Evolutionary conservation across 1,140 invertebrate genomes (phyloP).

Genomic region (Euwallacea fornicatus): DNA sequence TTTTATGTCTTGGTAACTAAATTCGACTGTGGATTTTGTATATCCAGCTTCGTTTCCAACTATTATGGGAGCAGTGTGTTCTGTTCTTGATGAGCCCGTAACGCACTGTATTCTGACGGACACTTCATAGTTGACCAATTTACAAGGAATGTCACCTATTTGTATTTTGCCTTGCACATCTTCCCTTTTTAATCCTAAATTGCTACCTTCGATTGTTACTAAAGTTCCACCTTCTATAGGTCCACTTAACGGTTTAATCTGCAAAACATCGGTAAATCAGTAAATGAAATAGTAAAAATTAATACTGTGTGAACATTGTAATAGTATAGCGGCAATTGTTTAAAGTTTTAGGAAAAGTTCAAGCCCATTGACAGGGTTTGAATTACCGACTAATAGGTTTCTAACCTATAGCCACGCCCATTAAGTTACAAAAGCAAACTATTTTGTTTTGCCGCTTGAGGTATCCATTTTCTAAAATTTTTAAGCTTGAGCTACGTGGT

Average conservation of each 20-base stretch:
- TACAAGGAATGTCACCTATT: constrained; percentile 88
- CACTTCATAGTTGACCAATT: constrained; percentile 85
- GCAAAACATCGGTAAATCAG: constrained; percentile 20
- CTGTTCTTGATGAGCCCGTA: constrained; percentile 75
- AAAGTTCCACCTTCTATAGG: constrained; percentile 95
- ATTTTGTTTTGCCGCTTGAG: no score
- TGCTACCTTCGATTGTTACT: constrained; percentile 94
- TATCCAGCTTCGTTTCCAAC: constrained; percentile 88
- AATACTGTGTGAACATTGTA: no score
- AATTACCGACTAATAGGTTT: no score
- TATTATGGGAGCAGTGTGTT: constrained; percentile 77
- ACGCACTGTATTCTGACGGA: constrained; percentile 89
- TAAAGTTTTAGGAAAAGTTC: no score
- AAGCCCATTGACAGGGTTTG: no score
- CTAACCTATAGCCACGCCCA: no score
- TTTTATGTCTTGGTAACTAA: constrained; percentile 86
- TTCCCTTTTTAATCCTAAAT: constrained; percentile 86
- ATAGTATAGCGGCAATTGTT: no score
- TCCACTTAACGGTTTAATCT: constrained; percentile 91
- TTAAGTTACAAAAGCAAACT: no score
- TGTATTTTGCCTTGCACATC: constrained; percentile 90
- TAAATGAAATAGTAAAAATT: background rate
- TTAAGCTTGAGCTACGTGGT: no score
- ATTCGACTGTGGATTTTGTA: constrained; percentile 85
- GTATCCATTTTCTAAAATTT: no score